phyloP scores from a whole-genome alignment of 1,140 invertebrate genomes.

The Eurosta solidaginis region DNA sequence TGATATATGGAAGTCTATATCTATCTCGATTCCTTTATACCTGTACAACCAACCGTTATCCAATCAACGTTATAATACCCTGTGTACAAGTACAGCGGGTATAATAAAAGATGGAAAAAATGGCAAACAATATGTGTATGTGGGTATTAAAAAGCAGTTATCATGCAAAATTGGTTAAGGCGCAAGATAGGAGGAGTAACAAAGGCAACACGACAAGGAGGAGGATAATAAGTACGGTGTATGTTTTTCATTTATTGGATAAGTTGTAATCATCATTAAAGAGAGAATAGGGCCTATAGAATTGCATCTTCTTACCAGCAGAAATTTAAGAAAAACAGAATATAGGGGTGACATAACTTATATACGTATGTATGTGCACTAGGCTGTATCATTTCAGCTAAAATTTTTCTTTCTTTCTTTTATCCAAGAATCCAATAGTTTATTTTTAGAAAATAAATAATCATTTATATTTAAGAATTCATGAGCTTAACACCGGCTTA shows the following conservation, averaged over 20 bases:
- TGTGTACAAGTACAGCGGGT: too few relatives aligned
- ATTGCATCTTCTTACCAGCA: slow-evolving; percentile 59
- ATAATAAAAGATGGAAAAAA: not conserved
- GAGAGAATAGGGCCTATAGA: slow-evolving; percentile 54
- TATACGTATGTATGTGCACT: not conserved
- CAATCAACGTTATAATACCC: too few relatives aligned
- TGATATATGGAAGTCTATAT: too few relatives aligned
- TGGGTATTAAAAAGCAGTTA: slow-evolving; percentile 10
- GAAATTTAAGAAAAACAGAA: not conserved
- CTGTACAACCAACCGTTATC: too few relatives aligned
- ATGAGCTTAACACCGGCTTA: too few relatives aligned
- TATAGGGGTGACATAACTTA: not conserved
- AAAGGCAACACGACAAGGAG: slow-evolving; percentile 28
- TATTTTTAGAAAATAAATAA: too few relatives aligned
- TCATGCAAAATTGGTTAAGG: slow-evolving; percentile 13
- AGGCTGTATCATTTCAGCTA: too few relatives aligned
- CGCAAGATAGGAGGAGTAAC: slow-evolving; percentile 4
- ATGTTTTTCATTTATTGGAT: slow-evolving; percentile 39
- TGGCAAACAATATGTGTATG: slow-evolving; percentile 22
- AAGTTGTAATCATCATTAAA: slow-evolving; percentile 41
- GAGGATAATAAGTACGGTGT: not conserved
- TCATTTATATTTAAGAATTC: too few relatives aligned
- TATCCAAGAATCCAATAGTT: too few relatives aligned
- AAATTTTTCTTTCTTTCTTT: too few relatives aligned
- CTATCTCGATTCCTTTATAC: too few relatives aligned